Percentiles rank a stretch among this genome's conserved stretches.
Evolutionary conservation across 2,888 invertebrate genomes (phyloP).

Genomic region (Noctua fimbriata): DNA sequence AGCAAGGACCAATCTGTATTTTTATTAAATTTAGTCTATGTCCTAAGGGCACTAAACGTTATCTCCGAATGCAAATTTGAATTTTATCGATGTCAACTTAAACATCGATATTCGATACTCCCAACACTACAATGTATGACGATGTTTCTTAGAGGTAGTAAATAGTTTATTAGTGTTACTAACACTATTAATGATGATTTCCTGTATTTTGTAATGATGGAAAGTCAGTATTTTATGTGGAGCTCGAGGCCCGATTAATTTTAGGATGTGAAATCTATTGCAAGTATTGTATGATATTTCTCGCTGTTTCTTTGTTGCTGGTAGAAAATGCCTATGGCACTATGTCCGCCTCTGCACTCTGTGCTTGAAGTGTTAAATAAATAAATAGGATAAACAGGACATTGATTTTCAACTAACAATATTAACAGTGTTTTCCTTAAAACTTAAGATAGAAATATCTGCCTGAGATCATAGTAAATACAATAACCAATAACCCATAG

Average conservation of each 20-base stretch:
- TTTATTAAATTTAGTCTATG: slow-evolving; percentile 11
- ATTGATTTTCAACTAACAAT: no score
- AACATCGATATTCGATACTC: slow-evolving; percentile 30
- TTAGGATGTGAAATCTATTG: neutral
- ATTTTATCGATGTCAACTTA: slow-evolving; percentile 42
- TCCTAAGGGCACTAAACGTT: slow-evolving; percentile 32
- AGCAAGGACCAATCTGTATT: neutral
- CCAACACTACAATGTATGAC: slow-evolving; percentile 28
- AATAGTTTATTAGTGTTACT: neutral
- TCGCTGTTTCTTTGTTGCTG: no score
- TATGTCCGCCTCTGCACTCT: no score
- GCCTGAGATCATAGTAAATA: no score
- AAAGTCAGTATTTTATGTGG: neutral
- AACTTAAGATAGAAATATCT: no score
- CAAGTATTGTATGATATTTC: neutral
- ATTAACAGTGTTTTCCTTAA: no score
- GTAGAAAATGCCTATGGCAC: no score
- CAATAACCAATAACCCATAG: no score
- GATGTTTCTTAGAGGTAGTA: neutral
- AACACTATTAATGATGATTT: neutral
- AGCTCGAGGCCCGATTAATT: neutral
- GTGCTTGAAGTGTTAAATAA: no score
- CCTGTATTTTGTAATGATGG: neutral
- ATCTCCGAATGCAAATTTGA: slow-evolving; percentile 52
- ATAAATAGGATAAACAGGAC: no score